Percentiles rank a stretch among this genome's conserved stretches.
phyloP scores from a whole-genome alignment of 2,113 vertebrate species.

The Labrus mixtus region DNA sequence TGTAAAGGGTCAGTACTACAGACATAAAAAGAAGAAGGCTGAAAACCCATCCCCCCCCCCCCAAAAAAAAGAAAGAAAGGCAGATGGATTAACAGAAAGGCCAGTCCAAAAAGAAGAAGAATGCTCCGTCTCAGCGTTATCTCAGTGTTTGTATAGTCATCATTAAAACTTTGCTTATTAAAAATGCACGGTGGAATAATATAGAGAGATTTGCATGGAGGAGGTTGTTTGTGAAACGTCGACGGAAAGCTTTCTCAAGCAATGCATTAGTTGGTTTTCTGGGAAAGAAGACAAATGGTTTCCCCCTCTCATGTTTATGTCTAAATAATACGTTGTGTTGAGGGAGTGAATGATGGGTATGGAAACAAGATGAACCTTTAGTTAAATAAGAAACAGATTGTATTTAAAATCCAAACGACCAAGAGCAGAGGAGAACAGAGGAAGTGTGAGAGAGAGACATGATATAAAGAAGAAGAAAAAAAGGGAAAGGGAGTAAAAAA shows the following conservation, averaged over 20 bases:
- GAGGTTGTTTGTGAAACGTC: not conserved
- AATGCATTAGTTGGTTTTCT: conserved; percentile 5
- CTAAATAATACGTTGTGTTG: not conserved
- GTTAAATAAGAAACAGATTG: no score
- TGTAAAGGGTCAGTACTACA: conserved; percentile 1
- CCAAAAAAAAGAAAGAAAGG: conserved; percentile 29
- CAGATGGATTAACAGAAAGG: conserved; percentile 42
- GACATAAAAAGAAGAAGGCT: not conserved
- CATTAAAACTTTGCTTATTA: conserved; percentile 50
- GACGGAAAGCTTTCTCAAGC: conserved; percentile 4
- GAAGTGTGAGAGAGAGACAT: not conserved
- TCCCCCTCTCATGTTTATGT: conserved; percentile 8
- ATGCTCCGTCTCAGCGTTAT: conserved; percentile 42
- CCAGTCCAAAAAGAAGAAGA: conserved; percentile 29
- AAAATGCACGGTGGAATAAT: conserved; percentile 17
- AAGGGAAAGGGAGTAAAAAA: not conserved
- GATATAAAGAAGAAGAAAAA: not conserved
- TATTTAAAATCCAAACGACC: no score
- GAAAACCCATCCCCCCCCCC: conserved; percentile 2
- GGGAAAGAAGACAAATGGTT: conserved; percentile 5
- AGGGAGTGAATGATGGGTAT: no score
- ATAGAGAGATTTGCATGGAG: not conserved
- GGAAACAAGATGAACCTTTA: no score
- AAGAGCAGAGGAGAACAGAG: not conserved
- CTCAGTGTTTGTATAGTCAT: conserved; percentile 25